Percentiles rank a stretch among this genome's conserved stretches.
Conservation (phyloP, 2,888 invertebrate species). For the Apodemia mormo region DNA sequence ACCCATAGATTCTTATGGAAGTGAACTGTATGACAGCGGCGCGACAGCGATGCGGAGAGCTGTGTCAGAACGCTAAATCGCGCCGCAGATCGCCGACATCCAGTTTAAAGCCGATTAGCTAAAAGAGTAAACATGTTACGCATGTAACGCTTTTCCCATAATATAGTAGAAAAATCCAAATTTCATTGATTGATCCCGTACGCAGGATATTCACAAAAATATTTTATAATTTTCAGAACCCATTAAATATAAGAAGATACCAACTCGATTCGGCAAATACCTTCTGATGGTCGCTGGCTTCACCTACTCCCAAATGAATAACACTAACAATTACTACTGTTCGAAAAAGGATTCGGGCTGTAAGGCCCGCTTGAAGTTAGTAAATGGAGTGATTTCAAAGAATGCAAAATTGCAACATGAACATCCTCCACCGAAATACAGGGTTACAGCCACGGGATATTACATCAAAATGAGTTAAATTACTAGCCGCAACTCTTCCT, state of each 20-base stretch:
- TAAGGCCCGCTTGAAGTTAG: constrained; percentile 41
- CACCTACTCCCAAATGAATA: constrained; percentile 44
- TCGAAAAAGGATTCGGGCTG: constrained; percentile 44
- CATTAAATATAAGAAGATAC: constrained; percentile 36
- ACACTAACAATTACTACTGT: constrained; percentile 38
- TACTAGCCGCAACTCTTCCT: not conserved
- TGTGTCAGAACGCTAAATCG: too few species aligned
- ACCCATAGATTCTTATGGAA: too few species aligned
- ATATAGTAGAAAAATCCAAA: not conserved
- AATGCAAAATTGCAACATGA: constrained; percentile 27
- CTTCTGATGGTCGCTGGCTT: constrained; percentile 46
- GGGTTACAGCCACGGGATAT: constrained; percentile 30
- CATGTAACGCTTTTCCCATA: too few species aligned
- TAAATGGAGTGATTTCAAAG: constrained; percentile 30
- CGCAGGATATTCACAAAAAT: not conserved
- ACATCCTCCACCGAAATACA: constrained; percentile 37
- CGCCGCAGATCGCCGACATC: too few species aligned
- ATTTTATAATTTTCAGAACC: constrained; percentile 29
- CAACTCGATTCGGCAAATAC: constrained; percentile 41
- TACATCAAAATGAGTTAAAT: constrained; percentile 29
- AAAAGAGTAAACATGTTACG: too few species aligned
- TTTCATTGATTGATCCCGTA: not conserved
- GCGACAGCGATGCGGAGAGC: too few species aligned
- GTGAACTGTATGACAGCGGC: too few species aligned
- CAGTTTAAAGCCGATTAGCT: too few species aligned